Evolutionary conservation across 2,888 invertebrate genomes (phyloP), one percentile per base, ranked within the genome.

Genomic region (Mythimna ferrago): DNA sequence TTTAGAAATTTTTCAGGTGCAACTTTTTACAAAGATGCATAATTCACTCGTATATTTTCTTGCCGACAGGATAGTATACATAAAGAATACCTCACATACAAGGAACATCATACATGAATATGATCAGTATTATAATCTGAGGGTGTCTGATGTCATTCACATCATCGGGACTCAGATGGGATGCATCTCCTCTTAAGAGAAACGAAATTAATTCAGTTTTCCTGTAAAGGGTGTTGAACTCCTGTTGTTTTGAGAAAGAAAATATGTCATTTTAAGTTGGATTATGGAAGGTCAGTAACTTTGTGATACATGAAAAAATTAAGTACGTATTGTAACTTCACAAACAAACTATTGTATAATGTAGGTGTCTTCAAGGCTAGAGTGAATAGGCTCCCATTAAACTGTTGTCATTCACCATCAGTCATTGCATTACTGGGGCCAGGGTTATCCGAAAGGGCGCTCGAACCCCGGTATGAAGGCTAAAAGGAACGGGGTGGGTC

Each of bases 1-100:
- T 82, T 68, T 19, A 64, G 48, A 66, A 57, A 53, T 65, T 51
- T 76, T 75, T 85, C 86, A 86, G 84, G 82, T 85, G 81, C 71
- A 71, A 62, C 56, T 66, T 69, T 66, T 67, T 38, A 66, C 75
- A 56, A 80, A 82, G 72, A 74, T 77, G 71, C 63, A 68, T 78
- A 73, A 86, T 86, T 78, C 75, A 71, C 66, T 53, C 63, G 64
- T 73, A 72, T 73, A 66, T 78, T 67, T 70, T 75, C 70, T 73
- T 71, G 58, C 19, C 60, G 73, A 73, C 81, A 60, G 72, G 61
- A 71, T 73, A 79, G 78, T 82, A 73, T 73, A 76, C 75, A 84
- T 83, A 74, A 83, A 75, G 71, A 83, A 77, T 75, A 72, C 26
- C 35, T 75, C 61, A 78, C 66, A 71, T 72, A 68, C 38, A 71